phyloP scores from a whole-genome alignment of 2,888 invertebrate species.

The Tenthredo scrophulariae region DNA sequence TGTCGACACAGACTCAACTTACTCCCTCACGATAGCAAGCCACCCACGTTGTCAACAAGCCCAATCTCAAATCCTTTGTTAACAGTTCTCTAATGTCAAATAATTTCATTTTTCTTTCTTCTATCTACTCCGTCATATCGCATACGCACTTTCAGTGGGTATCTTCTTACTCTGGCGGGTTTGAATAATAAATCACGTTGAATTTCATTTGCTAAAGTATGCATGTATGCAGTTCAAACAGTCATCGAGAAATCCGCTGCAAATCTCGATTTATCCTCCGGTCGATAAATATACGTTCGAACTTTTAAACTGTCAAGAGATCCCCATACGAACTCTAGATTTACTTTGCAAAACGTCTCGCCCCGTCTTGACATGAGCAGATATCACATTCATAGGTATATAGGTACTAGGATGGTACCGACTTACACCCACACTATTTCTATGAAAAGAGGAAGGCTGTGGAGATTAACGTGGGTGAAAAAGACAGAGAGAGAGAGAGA shows the following conservation, averaged over 20 bases:
- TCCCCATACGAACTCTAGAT: neutral
- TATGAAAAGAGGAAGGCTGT: conserved; percentile 40
- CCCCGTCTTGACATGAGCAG: neutral
- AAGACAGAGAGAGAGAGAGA: neutral
- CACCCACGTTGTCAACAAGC: conserved; percentile 38
- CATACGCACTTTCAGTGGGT: neutral
- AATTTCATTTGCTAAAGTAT: neutral
- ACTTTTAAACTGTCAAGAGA: neutral
- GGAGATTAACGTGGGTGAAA: conserved; percentile 13
- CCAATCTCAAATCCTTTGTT: conserved; percentile 34
- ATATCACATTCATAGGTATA: neutral
- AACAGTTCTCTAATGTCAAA: neutral
- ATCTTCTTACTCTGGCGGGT: neutral
- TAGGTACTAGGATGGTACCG: neutral
- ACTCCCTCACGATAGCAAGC: neutral
- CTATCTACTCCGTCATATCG: neutral
- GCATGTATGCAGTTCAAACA: neutral
- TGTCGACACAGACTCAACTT: conserved; percentile 33
- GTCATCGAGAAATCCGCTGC: neutral
- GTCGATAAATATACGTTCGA: neutral
- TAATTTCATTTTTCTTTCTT: conserved; percentile 13
- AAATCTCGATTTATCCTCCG: neutral
- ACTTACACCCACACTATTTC: conserved; percentile 8
- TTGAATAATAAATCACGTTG: neutral
- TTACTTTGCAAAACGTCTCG: neutral